A percentile compares a stretch with the other conserved stretches of the same genome.
Evolutionary conservation across 2,797 vertebrate genomes (phyloP).

Genomic region (Myotis myotis): DNA sequence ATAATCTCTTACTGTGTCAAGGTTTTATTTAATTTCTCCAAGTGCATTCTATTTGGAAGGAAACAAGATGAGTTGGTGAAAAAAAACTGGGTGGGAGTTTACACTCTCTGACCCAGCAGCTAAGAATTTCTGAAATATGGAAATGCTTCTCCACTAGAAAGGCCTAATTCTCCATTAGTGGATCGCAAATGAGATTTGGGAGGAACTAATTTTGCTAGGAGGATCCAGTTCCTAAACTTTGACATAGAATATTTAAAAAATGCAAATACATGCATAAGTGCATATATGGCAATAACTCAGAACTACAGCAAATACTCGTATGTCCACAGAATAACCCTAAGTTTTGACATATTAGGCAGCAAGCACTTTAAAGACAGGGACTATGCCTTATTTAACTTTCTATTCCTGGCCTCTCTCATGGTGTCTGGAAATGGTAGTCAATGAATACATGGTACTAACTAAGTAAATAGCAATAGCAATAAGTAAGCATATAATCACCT

Average conservation of each 20-base stretch:
- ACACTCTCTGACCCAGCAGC: neutral
- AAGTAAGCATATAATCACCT: neutral
- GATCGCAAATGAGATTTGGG: neutral
- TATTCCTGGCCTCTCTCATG: neutral
- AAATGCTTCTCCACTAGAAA: neutral
- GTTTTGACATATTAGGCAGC: neutral
- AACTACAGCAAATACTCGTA: neutral
- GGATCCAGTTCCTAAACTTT: neutral
- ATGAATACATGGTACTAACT: neutral
- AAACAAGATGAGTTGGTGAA: neutral
- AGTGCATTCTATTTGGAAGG: neutral
- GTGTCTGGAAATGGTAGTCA: neutral
- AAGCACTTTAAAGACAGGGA: slow-evolving; percentile 4
- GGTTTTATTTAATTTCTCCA: neutral
- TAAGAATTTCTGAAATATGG: neutral
- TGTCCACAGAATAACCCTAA: neutral
- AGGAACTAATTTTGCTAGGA: neutral
- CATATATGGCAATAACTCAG: neutral
- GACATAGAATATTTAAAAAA: neutral
- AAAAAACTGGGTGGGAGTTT: neutral
- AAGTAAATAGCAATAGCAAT: neutral
- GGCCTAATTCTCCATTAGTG: neutral
- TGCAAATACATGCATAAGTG: neutral
- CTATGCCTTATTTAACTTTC: neutral
- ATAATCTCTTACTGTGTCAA: neutral